Evolutionary conservation across 1,140 invertebrate species (phyloP).

Genomic region (Cyclargus thomasi): DNA sequence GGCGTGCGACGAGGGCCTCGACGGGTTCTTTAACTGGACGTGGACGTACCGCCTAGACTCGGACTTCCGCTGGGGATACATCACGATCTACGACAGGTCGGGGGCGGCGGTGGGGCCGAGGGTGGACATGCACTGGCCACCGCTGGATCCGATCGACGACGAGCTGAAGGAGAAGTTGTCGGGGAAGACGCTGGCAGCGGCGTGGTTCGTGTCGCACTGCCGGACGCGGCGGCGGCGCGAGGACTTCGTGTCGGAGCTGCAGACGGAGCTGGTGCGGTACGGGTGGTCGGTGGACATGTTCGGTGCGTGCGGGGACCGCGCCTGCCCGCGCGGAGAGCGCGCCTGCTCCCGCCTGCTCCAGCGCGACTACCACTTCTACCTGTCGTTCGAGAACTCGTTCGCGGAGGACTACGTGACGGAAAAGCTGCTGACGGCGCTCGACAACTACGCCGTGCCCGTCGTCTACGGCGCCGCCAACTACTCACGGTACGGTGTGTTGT

Average conservation of each 20-base stretch:
- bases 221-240: conserved; percentile 33
- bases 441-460: conserved; percentile 33
- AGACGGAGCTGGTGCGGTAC: conserved; percentile 27
- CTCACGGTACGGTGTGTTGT: too few relatives aligned
- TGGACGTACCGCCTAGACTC: conserved; percentile 81
- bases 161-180: conserved; percentile 38
- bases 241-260: conserved; percentile 28
- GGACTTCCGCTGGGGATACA: conserved; percentile 77
- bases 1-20: conserved; percentile 35
- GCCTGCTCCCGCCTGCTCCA: conserved; percentile 30
- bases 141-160: conserved; percentile 41
- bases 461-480: conserved; percentile 35
- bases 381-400: conserved; percentile 36
- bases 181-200: conserved; percentile 39
- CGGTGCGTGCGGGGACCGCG: conserved; percentile 31
- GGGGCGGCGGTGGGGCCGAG: conserved; percentile 48
- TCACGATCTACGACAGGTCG: conserved; percentile 43
- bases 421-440: conserved; percentile 32
- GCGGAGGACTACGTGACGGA: conserved; percentile 38
- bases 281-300: conserved; percentile 31
- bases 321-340: conserved; percentile 29
- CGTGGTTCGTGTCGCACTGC: conserved; percentile 50
- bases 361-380: conserved; percentile 38
- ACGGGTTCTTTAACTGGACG: conserved; percentile 78
- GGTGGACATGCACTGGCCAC: conserved; percentile 42